Base-by-base conservation (phyloP, 2,888 invertebrate genomes). In the Volucella inflata region DNA sequence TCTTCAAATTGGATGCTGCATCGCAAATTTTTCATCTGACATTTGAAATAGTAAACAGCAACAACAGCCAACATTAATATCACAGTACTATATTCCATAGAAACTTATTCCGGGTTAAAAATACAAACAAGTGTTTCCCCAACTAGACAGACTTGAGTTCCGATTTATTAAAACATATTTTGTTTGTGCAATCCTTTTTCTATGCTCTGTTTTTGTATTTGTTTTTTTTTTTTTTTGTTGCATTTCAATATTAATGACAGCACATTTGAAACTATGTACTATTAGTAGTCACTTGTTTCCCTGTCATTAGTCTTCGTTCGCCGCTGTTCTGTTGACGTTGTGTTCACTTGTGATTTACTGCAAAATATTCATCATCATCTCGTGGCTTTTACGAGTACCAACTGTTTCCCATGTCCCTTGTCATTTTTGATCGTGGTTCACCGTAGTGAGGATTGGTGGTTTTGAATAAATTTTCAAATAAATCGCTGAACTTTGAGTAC, bases 201-300 rank as follows among this genome's bases (percentile, higher is more conserved):
- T 12, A 8, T 75, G 4, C 42, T 48, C 11, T 11, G 8, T 17
- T 8, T 53, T 2, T 53, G 9, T 60, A 38, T 46, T 53, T n/a
- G 17, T 2, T 38, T 46, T 11, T 64, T 0, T 67, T 46, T 53
- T n/a, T 17, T 2, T 38, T 46, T 11, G 53, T 0, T 67, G 51
- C 21, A 14, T 59, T 40, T 50, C 44, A 76, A 75, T 71, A 80
- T 84, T 75, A 80, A 84, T 84, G 75, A 67, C 55, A 50, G 10
- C 42, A 46, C 80, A 84, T 84, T 75, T 76, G 70, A 80, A 84
- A 76, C 65, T 60, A 71, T 71, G 75, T 80, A 53, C 70, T 80
- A 79, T 80, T 80, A 65, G 84, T 60, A 80, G 79, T 70, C 75
- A 80, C 75, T 84, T 75, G 79, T 84, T 84, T 60, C 75, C 51